These are phyloP conservation scores for Drosophila lacicola DNA, from an alignment of 2,888 invertebrate species.

Conservation along the genomic window DNA sequence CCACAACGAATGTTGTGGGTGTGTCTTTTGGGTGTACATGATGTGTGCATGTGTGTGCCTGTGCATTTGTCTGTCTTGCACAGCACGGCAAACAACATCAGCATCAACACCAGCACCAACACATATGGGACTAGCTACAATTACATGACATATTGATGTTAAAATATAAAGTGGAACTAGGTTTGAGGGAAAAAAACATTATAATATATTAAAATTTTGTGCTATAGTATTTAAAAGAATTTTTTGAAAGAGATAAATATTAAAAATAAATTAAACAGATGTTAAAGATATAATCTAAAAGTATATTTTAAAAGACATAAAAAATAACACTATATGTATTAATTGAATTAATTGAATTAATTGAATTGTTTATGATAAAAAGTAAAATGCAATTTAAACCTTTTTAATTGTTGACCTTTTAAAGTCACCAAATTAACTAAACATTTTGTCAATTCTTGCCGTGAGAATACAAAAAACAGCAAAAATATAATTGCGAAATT, in stretches of 20 bases:
- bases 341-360: no score
- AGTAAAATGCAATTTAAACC: background rate
- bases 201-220: no score
- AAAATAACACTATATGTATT: no score
- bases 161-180: slow-evolving; percentile 49
- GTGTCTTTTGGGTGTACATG: slow-evolving; percentile 51
- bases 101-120: slow-evolving; percentile 55
- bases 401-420: no score
- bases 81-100: slow-evolving; percentile 43
- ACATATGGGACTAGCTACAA: slow-evolving; percentile 46
- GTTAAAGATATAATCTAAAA: no score
- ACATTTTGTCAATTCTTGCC: background rate
- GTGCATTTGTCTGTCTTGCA: slow-evolving; percentile 25
- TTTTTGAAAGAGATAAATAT: no score
- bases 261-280: no score
- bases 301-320: no score
- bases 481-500: slow-evolving; percentile 18
- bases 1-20: slow-evolving; percentile 48
- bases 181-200: background rate
- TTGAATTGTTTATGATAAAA: no score
- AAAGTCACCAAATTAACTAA: no score
- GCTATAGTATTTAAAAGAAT: no score
- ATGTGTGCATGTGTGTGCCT: slow-evolving; percentile 16
- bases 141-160: slow-evolving; percentile 68
- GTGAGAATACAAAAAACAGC: slow-evolving; percentile 1